Conservation (phyloP, 2,888 invertebrate genomes). For the Muscina levida region DNA sequence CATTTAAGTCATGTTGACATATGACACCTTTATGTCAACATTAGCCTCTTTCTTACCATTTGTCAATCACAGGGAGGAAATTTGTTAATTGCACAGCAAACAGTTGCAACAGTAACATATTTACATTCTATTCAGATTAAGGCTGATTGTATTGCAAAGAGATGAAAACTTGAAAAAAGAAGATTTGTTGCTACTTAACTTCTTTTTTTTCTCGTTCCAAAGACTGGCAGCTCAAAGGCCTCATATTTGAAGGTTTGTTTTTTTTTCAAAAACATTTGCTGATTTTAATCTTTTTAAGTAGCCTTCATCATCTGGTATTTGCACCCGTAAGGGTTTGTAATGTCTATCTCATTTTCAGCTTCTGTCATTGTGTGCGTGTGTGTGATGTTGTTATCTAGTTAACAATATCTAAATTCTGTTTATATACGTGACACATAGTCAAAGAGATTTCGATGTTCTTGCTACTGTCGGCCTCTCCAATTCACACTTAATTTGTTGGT, state of each 20-base stretch:
- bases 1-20: constrained; percentile 73
- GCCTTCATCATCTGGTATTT: constrained; percentile 56
- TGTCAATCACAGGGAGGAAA: constrained; percentile 33
- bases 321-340: constrained; percentile 28
- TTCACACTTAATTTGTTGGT: constrained; percentile 78
- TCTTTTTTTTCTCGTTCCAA: constrained; percentile 13
- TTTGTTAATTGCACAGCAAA: constrained; percentile 23
- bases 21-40: constrained; percentile 75
- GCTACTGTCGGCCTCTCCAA: constrained; percentile 64
- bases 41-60: constrained; percentile 23
- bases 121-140: constrained; percentile 38
- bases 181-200: constrained; percentile 38
- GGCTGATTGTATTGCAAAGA: constrained; percentile 29
- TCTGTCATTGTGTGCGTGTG: constrained; percentile 24
- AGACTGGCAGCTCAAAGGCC: neutral
- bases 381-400: constrained; percentile 48
- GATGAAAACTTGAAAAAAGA: constrained; percentile 16
- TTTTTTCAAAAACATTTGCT: constrained; percentile 66
- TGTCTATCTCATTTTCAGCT: constrained; percentile 5
- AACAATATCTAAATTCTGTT: constrained; percentile 54
- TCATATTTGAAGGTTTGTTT: constrained; percentile 45
- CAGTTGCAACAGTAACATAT: constrained; percentile 44
- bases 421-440: constrained; percentile 56
- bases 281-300: constrained; percentile 70
- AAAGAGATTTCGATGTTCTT: constrained; percentile 14